A percentile compares a stretch with the other conserved stretches of the same genome.
These are phyloP conservation scores for Aselliscus stoliczkanus DNA, from an alignment of 2,797 vertebrate genomes.

Conservation along the genomic window DNA sequence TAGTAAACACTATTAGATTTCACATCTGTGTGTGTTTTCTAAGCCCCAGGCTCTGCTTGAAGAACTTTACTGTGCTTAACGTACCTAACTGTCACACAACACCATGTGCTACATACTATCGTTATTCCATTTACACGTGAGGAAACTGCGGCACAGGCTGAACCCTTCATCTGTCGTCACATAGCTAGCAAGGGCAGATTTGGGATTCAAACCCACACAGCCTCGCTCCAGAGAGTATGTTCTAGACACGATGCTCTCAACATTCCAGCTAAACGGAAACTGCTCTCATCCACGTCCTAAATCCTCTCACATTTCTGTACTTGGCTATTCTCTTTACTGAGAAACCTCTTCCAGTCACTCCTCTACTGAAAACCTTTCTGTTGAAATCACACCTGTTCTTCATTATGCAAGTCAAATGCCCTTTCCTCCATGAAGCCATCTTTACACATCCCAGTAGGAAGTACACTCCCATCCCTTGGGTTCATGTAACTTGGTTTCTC, in stretches of 20 bases:
- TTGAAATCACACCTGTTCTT: background rate
- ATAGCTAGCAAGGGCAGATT: background rate
- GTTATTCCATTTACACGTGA: background rate
- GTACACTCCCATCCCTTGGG: background rate
- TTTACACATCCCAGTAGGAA: background rate
- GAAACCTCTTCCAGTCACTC: background rate
- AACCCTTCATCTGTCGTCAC: background rate
- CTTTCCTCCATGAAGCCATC: background rate
- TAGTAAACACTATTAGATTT: background rate
- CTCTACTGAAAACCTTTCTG: background rate
- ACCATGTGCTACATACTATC: too few relatives aligned
- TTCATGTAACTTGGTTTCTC: background rate
- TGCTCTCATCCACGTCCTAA: background rate
- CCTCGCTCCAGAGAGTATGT: background rate
- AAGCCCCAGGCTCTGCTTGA: background rate
- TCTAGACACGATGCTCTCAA: background rate
- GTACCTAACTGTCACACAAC: rapidly evolving
- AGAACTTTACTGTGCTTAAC: background rate
- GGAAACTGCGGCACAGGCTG: background rate
- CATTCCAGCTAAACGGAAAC: background rate
- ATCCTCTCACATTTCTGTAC: background rate
- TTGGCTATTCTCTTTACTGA: background rate
- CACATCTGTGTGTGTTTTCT: too few relatives aligned
- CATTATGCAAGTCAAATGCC: background rate
- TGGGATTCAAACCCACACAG: background rate